A percentile compares a stretch with the other conserved stretches of the same genome.
Conservation (phyloP, 2,888 invertebrate genomes). For the Diachrysia chrysitis region DNA sequence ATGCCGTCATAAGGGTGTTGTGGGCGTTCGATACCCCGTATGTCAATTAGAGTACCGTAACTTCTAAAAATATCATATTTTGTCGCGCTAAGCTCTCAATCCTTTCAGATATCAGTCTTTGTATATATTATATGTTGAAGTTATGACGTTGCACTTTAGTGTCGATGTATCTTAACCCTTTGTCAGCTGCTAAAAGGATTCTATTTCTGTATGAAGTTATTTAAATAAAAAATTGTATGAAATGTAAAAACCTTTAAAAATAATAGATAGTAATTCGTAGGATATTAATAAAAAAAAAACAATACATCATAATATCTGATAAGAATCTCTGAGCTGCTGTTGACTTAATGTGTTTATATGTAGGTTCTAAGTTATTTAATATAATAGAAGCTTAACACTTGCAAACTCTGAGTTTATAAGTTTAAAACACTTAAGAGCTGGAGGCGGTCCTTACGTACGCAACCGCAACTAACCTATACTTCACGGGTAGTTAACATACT, state of each 20-base stretch:
- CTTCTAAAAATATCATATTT: not conserved
- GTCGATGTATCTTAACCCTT: not conserved
- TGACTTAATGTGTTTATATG: not conserved
- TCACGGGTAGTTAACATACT: not conserved
- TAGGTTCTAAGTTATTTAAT: not conserved
- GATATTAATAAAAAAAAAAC: too few relatives aligned
- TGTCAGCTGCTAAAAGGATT: not conserved
- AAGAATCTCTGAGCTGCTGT: not conserved
- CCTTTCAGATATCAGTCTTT: not conserved
- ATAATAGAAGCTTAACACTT: conserved; percentile 2
- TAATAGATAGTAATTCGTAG: too few relatives aligned
- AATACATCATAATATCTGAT: not conserved
- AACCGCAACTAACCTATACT: not conserved
- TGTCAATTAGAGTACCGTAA: not conserved
- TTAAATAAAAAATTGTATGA: too few relatives aligned
- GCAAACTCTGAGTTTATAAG: not conserved
- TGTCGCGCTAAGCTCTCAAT: not conserved
- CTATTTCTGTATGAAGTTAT: not conserved
- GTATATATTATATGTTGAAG: not conserved
- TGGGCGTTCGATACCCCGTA: not conserved
- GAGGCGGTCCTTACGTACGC: not conserved
- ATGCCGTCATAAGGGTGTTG: not conserved
- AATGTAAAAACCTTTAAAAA: too few relatives aligned
- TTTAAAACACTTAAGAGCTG: conserved; percentile 13
- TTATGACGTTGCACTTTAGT: not conserved